These are phyloP conservation scores for Dunckerocampus dactyliophorus DNA, from an alignment of 2,113 vertebrate genomes.

Conservation along the genomic window DNA sequence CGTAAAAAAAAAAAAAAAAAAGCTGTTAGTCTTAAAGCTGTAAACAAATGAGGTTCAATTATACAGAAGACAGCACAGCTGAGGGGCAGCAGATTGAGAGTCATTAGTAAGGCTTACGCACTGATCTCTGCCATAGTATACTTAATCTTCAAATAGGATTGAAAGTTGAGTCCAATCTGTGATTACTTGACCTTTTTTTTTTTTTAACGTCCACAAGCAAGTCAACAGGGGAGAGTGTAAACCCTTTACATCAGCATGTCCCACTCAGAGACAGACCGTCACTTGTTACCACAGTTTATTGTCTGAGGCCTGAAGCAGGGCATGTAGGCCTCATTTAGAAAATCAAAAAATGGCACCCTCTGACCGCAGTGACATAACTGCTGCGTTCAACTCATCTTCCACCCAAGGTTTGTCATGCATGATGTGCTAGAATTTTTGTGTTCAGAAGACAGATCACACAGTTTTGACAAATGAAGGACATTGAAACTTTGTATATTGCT, in stretches of 20 bases:
- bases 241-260: background rate
- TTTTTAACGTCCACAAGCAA: constrained; percentile 10
- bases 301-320: constrained; percentile 3
- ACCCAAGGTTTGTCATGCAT: background rate
- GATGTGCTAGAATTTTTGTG: too few species aligned
- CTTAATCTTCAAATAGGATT: constrained; percentile 27
- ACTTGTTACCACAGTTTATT: constrained; percentile 12
- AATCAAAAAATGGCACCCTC: constrained; percentile 14
- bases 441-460: too few species aligned
- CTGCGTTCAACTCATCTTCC: background rate
- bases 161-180: constrained; percentile 25
- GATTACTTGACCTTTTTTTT: constrained; percentile 34
- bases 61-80: constrained; percentile 1
- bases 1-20: constrained; percentile 15
- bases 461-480: too few species aligned
- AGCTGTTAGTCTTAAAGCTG: constrained; percentile 7
- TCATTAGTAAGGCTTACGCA: constrained; percentile 29
- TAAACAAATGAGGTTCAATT: constrained; percentile 19
- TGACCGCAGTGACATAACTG: constrained; percentile 8
- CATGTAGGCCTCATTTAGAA: constrained; percentile 20
- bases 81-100: constrained; percentile 11
- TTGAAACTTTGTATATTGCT: too few species aligned
- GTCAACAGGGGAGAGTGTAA: constrained; percentile 17
- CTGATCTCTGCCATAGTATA: constrained; percentile 15
- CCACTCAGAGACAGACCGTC: constrained; percentile 4